phyloP scores from a whole-genome alignment of 2,797 vertebrate species.

The Sarcoramphus papa region DNA sequence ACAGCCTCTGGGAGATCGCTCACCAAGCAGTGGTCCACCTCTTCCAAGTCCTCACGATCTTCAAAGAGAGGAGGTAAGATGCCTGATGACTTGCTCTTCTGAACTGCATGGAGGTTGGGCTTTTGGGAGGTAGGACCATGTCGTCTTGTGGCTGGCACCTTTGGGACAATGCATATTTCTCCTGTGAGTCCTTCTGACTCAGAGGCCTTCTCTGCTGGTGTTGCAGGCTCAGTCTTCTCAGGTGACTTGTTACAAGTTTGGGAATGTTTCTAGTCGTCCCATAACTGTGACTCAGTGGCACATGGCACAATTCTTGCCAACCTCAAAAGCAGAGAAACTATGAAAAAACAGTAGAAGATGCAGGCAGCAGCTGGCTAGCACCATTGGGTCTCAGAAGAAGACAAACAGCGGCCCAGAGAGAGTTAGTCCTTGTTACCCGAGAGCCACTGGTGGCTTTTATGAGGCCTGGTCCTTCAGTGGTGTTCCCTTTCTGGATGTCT shows the following conservation, averaged over 20 bases:
- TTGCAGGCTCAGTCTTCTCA: not conserved
- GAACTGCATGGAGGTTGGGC: not conserved
- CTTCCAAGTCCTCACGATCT: slow-evolving; percentile 91
- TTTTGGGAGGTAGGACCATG: not conserved
- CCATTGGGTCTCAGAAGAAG: not conserved
- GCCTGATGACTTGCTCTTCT: not conserved
- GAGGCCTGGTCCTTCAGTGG: not conserved
- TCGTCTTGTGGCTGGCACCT: not conserved
- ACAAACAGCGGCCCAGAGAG: not conserved
- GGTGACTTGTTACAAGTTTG: not conserved
- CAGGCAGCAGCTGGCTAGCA: not conserved
- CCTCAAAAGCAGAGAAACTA: not conserved
- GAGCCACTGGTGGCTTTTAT: not conserved
- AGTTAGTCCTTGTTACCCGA: not conserved
- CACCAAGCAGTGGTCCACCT: slow-evolving; percentile 97
- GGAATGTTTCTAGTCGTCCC: not conserved
- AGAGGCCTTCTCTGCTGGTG: not conserved
- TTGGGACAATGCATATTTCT: not conserved
- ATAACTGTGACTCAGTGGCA: not conserved
- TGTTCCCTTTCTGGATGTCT: not conserved
- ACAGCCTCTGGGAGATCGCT: slow-evolving; percentile 81
- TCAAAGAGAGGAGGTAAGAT: slow-evolving; percentile 93
- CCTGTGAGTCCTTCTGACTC: not conserved
- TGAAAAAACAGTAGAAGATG: not conserved
- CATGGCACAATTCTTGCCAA: not conserved